Base-by-base conservation (phyloP, 2,888 invertebrate genomes). In the Ennomos erosarius region DNA sequence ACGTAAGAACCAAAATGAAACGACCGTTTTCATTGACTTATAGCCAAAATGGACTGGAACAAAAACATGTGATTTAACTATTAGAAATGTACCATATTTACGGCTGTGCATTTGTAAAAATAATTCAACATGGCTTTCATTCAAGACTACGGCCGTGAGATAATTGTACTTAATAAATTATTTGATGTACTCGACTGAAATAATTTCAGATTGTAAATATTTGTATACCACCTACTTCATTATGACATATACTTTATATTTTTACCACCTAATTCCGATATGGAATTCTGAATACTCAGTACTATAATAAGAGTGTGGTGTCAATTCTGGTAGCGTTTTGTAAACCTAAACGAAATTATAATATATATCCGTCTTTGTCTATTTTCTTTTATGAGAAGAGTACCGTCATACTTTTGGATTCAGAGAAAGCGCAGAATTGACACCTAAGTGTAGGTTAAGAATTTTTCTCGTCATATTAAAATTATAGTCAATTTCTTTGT, bases 391-490 rank as follows among this genome's bases (percentile, higher is more conserved):
- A 26, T 26, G 26, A 26, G 26, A 26, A 26, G 26, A 26, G 26
- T 26, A 6, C 6, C 26, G 26, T 6, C 26, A 26, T 26, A 26
- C 26, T 26, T 4, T 26, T 6, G 6, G 5, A 3, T 26, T 26
- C 6, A 26, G 26, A 26, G 26, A 6, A 26, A 3, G 26, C 26
- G 26, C 26, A 26, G 26, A 43, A 38, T 38, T 33, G 42, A 16
- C 37, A 26, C 0, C 1, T 52, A 55, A 34, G 10, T n/a, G 69
- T 79, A 82, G 55, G 33, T 16, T 64, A 61, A 63, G 54, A 40
- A 47, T 82, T 78, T 74, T 83, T 87, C 85, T 89, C 84, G 88
- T 90, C 89, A 87, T 78, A 69, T 78, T 77, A 81, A 78, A 78
- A 47, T 70, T 78, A 73, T 89, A 88, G 90, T 87, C 84, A 84